Evolutionary conservation across 2,113 vertebrate species (phyloP).

Genomic region (Gallinago media): DNA sequence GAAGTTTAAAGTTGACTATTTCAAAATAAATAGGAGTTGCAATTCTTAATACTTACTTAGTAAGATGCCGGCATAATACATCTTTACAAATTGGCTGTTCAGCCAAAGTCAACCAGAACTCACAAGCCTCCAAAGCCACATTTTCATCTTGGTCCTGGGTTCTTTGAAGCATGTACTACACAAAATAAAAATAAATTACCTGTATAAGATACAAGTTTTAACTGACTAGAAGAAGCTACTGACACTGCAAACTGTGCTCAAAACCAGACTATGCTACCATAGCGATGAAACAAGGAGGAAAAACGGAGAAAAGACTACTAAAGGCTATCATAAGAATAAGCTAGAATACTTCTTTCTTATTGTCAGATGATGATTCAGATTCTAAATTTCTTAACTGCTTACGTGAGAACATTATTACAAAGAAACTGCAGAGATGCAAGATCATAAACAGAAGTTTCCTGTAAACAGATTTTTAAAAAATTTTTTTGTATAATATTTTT

Average conservation of each 20-base stretch:
- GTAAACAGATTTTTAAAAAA: background rate
- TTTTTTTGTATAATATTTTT: background rate
- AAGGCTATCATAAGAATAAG: background rate
- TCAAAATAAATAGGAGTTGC: background rate
- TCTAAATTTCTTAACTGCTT: background rate
- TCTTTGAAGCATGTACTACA: slow-evolving; percentile 94
- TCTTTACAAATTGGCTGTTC: slow-evolving; percentile 98
- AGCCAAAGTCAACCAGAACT: slow-evolving; percentile 97
- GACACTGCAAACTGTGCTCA: background rate
- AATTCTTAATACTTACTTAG: slow-evolving; percentile 82
- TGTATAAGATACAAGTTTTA: background rate
- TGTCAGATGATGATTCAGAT: background rate
- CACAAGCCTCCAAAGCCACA: slow-evolving; percentile 96
- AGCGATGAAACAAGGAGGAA: background rate
- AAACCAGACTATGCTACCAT: background rate
- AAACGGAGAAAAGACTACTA: background rate
- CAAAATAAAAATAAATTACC: background rate
- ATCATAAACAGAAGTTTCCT: background rate
- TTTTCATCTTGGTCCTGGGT: slow-evolving; percentile 98
- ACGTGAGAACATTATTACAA: background rate
- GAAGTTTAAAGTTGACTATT: background rate
- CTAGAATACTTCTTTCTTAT: background rate
- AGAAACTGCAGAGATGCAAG: background rate
- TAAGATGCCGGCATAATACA: slow-evolving; percentile 90
- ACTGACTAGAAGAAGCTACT: background rate